phyloP scores from a whole-genome alignment of 2,888 invertebrate species.

The Gibbula magus region DNA sequence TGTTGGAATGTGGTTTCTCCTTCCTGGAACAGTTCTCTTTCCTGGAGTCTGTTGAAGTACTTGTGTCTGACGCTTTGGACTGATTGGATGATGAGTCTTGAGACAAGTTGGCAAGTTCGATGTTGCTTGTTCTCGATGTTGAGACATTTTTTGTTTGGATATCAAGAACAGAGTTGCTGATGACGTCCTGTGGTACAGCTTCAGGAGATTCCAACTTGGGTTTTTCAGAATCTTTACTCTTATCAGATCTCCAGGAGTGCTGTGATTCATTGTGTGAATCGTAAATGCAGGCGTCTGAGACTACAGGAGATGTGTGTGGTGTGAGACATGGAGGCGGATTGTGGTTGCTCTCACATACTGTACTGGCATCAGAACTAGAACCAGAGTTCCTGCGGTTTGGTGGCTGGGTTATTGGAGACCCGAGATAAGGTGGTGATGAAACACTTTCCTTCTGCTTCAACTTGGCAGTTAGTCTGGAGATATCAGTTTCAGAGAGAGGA shows the following conservation, averaged over 20 bases:
- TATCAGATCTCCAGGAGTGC: not conserved
- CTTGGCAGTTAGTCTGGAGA: conserved; percentile 26
- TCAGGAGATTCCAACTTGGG: not conserved
- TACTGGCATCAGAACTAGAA: not conserved
- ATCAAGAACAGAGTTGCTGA: not conserved
- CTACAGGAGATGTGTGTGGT: conserved; percentile 42
- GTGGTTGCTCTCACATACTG: not conserved
- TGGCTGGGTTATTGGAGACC: not conserved
- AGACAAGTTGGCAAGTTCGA: not conserved
- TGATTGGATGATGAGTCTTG: conserved; percentile 1
- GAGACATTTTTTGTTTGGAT: not conserved
- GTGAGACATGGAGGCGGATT: conserved; percentile 39
- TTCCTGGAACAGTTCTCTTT: not conserved
- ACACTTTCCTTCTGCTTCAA: not conserved
- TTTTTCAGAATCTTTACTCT: not conserved
- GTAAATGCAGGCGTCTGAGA: conserved; percentile 2
- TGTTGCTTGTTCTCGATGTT: not conserved
- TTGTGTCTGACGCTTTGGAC: not conserved
- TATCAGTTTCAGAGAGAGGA: conserved; percentile 46
- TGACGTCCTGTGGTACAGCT: not conserved
- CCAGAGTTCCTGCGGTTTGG: not conserved
- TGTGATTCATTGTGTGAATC: not conserved
- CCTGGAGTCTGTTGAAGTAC: conserved; percentile 1
- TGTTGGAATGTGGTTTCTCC: not conserved
- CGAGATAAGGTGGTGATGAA: not conserved